Base-by-base conservation (phyloP, 2,113 vertebrate species). In the Phaethon lepturus region DNA sequence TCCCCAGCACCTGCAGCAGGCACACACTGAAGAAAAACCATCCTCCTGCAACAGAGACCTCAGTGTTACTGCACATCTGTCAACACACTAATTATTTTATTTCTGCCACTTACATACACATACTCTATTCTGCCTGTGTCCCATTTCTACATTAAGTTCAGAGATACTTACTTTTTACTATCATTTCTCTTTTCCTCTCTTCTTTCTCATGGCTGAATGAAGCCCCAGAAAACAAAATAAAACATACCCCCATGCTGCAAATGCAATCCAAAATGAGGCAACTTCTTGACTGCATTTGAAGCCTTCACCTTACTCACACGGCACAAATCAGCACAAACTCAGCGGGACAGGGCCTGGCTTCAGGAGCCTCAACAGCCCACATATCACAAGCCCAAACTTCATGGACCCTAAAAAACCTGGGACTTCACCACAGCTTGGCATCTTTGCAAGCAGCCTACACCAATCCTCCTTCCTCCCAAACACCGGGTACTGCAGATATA, bases 361-460 rank as follows among this genome's bases (percentile, higher is more conserved):
- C 40, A 89, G 64, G 10, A 74, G 15, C 58, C 29, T 75, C 64
- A n/a, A 56, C 49, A 47, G 40, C 14, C 13, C 40, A 55, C 42
- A 60, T 1, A 12, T 47, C 40, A n/a, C 44, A 85, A 64, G 11
- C 5, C 1, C 4, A 96, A 82, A 92, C 18, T 8, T 64, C 67
- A 68, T 0, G 0, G 24, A 35, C 17, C 58, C 20, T 3, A 2
- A 80, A 50, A 72, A 28, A 13, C 6, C 35, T 42, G 35, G 13
- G 38, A 78, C 8, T 79, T 88, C 58, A 83, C 35, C 1, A 0
- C 0, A 0, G 40, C 19, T 55, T 1, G 0, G 64, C 23, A 76
- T 38, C 55, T 90, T 29, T 84, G 50, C 50, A 44, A 50, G 40
- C 35, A 86, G 38, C 35, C 35, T n/a, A 68, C 29, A 42, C 17